Percentiles rank a stretch among this genome's conserved stretches.
Evolutionary conservation across 2,888 invertebrate species (phyloP).

Genomic region (Melinaea menophilus): DNA sequence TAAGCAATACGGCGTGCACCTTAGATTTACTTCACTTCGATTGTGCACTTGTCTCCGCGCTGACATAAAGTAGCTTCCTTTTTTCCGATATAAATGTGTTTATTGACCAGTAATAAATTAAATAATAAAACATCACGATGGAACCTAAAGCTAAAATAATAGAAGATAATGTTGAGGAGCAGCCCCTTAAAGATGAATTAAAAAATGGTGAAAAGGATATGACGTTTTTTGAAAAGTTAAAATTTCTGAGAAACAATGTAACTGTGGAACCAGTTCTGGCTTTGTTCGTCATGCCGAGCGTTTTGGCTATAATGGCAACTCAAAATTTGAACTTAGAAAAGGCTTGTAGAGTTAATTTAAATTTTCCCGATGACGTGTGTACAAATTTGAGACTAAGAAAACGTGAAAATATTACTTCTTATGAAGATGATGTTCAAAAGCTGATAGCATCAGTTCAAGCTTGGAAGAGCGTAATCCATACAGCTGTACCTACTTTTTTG

Average conservation of each 20-base stretch:
- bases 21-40: neutral
- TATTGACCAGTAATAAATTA: no score
- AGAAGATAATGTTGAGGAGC: conserved; percentile 47
- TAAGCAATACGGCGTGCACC: conserved; percentile 47
- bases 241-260: conserved; percentile 73
- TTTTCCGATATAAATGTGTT: neutral
- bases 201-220: conserved; percentile 49
- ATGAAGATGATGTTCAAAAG: conserved; percentile 82
- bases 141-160: conserved; percentile 25
- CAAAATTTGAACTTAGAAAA: conserved; percentile 91
- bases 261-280: conserved; percentile 83
- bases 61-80: neutral
- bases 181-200: conserved; percentile 52
- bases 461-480: conserved; percentile 77
- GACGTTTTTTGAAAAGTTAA: conserved; percentile 65
- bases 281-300: conserved; percentile 81
- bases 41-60: neutral
- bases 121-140: conserved; percentile 15
- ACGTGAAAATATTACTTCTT: conserved; percentile 80
- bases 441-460: conserved; percentile 75
- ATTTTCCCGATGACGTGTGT: conserved; percentile 83
- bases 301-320: conserved; percentile 84
- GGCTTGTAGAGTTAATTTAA: conserved; percentile 88
- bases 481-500: conserved; percentile 71
- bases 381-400: conserved; percentile 83